Percentiles rank a stretch among this genome's conserved stretches.
Evolutionary conservation across 2,113 vertebrate genomes (phyloP).

Genomic region (Sula dactylatra): DNA sequence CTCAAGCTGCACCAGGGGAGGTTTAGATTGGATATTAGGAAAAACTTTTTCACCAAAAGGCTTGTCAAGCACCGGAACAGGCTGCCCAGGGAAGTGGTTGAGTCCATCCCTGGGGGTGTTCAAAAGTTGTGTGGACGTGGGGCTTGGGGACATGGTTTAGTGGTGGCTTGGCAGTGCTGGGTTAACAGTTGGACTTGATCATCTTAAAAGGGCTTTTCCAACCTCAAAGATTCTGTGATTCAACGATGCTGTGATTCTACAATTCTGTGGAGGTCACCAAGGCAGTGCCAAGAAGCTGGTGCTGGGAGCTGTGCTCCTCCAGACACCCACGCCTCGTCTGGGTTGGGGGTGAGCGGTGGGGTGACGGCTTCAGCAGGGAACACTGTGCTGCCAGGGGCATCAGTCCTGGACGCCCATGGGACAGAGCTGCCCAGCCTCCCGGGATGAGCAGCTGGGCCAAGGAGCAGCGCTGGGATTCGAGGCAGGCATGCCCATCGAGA

Average conservation of each 20-base stretch:
- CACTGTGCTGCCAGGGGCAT: no score
- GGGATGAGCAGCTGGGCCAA: background rate
- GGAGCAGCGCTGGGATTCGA: background rate
- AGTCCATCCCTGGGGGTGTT: background rate
- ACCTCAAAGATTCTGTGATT: background rate
- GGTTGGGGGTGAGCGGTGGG: background rate
- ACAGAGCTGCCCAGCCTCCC: background rate
- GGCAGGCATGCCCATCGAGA: background rate
- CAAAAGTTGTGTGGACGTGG: background rate
- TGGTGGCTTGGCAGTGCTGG: background rate
- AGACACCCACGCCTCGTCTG: background rate
- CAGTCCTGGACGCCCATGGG: fast-evolving
- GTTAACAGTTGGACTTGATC: background rate
- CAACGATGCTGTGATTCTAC: background rate
- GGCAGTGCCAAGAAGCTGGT: background rate
- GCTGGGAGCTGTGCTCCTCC: no score
- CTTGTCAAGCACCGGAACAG: background rate
- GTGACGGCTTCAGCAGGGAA: background rate
- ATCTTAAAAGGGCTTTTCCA: background rate
- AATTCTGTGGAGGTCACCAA: background rate
- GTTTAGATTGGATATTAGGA: background rate
- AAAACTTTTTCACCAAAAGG: background rate
- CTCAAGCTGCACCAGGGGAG: background rate
- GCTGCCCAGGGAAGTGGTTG: background rate
- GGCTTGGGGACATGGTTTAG: background rate